phyloP scores from a whole-genome alignment of 2,888 invertebrate genomes.

The Gortyna flavago region DNA sequence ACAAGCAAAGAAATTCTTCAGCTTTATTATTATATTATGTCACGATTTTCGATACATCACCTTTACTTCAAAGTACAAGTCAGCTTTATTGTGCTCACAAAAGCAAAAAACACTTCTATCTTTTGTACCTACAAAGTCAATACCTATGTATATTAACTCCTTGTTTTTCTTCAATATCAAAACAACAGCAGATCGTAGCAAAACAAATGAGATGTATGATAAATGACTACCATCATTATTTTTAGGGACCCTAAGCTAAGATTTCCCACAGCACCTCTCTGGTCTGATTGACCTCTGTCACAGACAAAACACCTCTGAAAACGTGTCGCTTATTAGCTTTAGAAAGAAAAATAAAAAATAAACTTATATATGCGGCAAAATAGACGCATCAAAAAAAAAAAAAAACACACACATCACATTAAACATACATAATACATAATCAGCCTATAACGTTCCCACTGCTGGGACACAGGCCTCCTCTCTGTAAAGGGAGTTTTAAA shows the following conservation, averaged over 20 bases:
- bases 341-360: not conserved
- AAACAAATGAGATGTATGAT: conserved; percentile 23
- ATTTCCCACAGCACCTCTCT: conserved; percentile 43
- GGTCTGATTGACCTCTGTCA: conserved; percentile 3
- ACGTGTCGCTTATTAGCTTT: not conserved
- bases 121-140: not conserved
- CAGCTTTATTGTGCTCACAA: not conserved
- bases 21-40: not conserved
- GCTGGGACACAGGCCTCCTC: too few species aligned
- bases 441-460: too few species aligned
- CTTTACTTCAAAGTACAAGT: not conserved
- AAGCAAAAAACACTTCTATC: not conserved
- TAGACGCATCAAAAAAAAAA: too few species aligned
- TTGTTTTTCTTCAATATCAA: conserved; percentile 3
- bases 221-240: conserved; percentile 27
- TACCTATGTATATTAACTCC: not conserved
- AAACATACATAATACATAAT: too few species aligned
- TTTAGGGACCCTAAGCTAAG: not conserved
- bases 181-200: not conserved
- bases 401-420: too few species aligned
- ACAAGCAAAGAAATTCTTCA: too few species aligned
- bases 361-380: too few species aligned
- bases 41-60: not conserved
- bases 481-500: not conserved
- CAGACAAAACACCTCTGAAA: conserved; percentile 4